A percentile compares a stretch with the other conserved stretches of the same genome.
These are phyloP conservation scores for Callospermophilus lateralis DNA, from an alignment of 2,113 vertebrate genomes.

Conservation along the genomic window DNA sequence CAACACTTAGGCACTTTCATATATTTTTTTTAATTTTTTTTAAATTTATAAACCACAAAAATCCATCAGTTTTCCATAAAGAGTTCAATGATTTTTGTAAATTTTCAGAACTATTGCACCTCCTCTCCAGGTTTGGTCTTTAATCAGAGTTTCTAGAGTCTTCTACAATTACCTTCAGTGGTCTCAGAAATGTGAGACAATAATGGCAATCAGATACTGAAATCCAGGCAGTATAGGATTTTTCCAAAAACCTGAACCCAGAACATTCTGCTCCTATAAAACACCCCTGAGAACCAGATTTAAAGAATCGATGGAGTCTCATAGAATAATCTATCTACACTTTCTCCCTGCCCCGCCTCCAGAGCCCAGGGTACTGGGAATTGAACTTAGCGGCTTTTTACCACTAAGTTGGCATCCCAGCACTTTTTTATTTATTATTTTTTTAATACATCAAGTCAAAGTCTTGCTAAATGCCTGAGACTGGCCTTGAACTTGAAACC, in stretches of 20 bases:
- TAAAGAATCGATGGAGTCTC: neutral
- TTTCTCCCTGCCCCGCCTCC: neutral
- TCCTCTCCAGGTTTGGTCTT: conserved; percentile 5
- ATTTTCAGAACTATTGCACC: neutral
- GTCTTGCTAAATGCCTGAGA: neutral
- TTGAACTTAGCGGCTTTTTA: neutral
- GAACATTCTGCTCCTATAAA: neutral
- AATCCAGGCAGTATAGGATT: neutral
- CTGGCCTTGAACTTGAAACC: neutral
- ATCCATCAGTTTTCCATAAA: neutral
- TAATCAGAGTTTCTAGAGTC: neutral
- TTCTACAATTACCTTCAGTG: neutral
- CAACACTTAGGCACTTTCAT: neutral
- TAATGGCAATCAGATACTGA: neutral
- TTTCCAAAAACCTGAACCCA: neutral
- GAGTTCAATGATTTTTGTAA: neutral
- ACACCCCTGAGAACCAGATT: neutral
- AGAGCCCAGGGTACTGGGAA: neutral
- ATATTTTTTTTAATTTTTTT: neutral
- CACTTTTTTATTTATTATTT: neutral
- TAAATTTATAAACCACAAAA: conserved; percentile 1
- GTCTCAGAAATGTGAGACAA: neutral
- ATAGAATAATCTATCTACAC: neutral
- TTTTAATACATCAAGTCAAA: neutral
- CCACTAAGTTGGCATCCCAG: neutral